These are phyloP conservation scores for Masnerella sp. DNA, from an alignment of 2,888 invertebrate genomes.

Conservation along the genomic window DNA sequence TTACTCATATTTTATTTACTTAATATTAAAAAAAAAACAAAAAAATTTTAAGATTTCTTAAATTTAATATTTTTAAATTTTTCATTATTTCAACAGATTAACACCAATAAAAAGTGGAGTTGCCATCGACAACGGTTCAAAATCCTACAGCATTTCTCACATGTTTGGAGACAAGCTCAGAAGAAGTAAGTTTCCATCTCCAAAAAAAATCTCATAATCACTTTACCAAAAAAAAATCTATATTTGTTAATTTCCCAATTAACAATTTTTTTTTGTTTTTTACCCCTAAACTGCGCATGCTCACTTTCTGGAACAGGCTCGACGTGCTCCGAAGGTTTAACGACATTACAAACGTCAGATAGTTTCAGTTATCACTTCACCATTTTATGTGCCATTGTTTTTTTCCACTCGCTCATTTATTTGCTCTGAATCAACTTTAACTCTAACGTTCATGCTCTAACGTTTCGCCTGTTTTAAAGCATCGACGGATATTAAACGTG, in stretches of 20 bases:
- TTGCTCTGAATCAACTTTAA: conserved; percentile 7
- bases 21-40: too few relatives aligned
- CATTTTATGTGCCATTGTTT: conserved; percentile 27
- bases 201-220: not conserved
- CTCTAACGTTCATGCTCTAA: conserved; percentile 16
- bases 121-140: conserved; percentile 65
- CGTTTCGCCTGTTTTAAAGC: conserved; percentile 60
- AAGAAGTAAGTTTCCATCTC: conserved; percentile 77
- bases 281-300: too few relatives aligned
- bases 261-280: conserved; percentile 5
- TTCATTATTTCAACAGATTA: conserved; percentile 55
- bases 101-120: conserved; percentile 66
- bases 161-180: conserved; percentile 83
- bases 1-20: too few relatives aligned
- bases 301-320: conserved; percentile 29
- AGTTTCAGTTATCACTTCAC: conserved; percentile 27
- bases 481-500: conserved; percentile 83
- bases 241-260: too few relatives aligned
- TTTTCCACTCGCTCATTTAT: conserved; percentile 26
- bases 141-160: conserved; percentile 81
- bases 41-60: too few relatives aligned
- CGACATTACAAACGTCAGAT: conserved; percentile 42
- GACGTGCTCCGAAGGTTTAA: conserved; percentile 40
- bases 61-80: not conserved
- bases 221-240: not conserved